These are phyloP conservation scores for Temnothorax nylanderi DNA, from an alignment of 1,140 invertebrate genomes.

Conservation along the genomic window DNA sequence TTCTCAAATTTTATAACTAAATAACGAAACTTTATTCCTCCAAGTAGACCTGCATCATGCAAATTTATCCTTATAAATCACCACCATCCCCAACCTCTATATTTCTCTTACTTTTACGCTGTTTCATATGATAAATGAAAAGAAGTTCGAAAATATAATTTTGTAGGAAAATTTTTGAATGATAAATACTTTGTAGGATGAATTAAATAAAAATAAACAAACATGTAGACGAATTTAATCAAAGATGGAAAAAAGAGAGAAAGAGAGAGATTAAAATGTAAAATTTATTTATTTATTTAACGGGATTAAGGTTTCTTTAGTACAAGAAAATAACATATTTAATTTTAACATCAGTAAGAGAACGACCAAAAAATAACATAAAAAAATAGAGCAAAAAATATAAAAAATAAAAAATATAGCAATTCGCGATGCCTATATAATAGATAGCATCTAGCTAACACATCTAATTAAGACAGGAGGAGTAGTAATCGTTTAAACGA, in stretches of 20 bases:
- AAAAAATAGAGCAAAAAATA: too few relatives aligned
- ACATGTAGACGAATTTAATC: not conserved
- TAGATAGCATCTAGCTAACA: too few relatives aligned
- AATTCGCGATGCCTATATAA: too few relatives aligned
- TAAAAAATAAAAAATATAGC: too few relatives aligned
- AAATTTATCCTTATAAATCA: not conserved
- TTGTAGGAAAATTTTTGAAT: not conserved
- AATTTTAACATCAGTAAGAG: too few relatives aligned
- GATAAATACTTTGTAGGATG: not conserved
- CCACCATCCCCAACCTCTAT: not conserved
- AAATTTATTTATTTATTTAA: not conserved
- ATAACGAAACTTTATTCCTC: not conserved
- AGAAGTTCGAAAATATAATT: not conserved
- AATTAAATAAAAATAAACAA: not conserved
- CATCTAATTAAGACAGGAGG: too few relatives aligned
- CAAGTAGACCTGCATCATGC: not conserved
- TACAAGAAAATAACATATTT: too few relatives aligned
- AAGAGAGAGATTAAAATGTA: not conserved
- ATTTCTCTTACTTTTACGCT: not conserved
- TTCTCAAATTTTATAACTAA: not conserved
- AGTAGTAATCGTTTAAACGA: too few relatives aligned
- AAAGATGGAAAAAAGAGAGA: not conserved
- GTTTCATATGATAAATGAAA: not conserved
- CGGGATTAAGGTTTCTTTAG: too few relatives aligned
- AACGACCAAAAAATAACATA: too few relatives aligned